Evolutionary conservation across 2,888 invertebrate genomes (phyloP).

Genomic region (Drosophila imparisetae): DNA sequence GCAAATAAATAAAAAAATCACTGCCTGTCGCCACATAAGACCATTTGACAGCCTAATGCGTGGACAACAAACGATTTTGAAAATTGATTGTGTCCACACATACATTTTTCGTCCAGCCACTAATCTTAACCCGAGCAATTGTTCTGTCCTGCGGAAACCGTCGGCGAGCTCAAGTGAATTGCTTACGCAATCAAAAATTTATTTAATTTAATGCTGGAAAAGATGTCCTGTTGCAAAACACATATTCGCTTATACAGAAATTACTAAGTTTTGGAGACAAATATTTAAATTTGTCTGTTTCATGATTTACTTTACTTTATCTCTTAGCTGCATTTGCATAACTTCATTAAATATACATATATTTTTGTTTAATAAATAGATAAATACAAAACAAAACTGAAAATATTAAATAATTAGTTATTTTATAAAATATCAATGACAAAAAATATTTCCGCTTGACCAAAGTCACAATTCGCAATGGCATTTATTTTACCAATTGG

Average conservation of each 20-base stretch:
- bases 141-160: background rate
- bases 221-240: background rate
- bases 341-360: background rate
- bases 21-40: conserved; percentile 1
- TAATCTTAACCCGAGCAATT: conserved; percentile 20
- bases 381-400: background rate
- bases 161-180: conserved; percentile 13
- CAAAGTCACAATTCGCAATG: background rate
- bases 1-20: background rate
- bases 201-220: background rate
- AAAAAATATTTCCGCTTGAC: background rate
- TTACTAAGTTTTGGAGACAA: background rate
- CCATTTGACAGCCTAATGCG: conserved; percentile 62
- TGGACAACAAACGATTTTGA: conserved; percentile 57
- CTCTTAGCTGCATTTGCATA: background rate
- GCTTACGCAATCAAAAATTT: conserved; percentile 42
- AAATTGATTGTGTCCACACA: conserved; percentile 67
- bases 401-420: background rate
- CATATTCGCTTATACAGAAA: background rate
- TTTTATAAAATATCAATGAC: background rate
- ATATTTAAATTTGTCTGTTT: background rate
- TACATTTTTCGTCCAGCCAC: conserved; percentile 22
- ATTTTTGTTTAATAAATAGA: background rate
- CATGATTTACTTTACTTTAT: background rate
- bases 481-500: background rate